Evolutionary conservation across 2,888 invertebrate species (phyloP).

Genomic region (Meganola albula): DNA sequence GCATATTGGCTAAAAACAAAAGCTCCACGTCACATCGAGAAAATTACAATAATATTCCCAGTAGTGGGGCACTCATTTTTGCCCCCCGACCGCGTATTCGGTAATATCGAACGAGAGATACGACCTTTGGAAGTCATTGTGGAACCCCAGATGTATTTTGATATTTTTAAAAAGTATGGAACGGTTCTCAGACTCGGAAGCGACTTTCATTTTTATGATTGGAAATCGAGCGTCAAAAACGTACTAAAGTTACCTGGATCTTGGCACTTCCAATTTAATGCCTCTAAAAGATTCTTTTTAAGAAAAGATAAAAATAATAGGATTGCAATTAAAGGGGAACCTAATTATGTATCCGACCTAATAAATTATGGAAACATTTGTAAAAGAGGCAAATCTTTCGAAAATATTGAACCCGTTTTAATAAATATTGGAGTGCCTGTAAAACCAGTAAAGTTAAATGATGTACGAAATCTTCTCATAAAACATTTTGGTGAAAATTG

Average conservation of each 20-base stretch:
- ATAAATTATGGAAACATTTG: constrained; percentile 9
- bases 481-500: constrained; percentile 24
- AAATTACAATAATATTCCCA: constrained; percentile 22
- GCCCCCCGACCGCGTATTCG: constrained; percentile 25
- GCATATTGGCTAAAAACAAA: constrained; percentile 17
- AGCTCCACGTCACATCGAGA: constrained; percentile 14
- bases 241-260: constrained; percentile 14
- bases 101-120: constrained; percentile 20
- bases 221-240: constrained; percentile 15
- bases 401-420: constrained; percentile 13
- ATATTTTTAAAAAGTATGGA: constrained; percentile 16
- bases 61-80: constrained; percentile 25
- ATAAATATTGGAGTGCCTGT: constrained; percentile 17
- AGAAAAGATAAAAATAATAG: constrained; percentile 13
- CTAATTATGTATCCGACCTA: constrained; percentile 16
- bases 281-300: constrained; percentile 17
- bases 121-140: constrained; percentile 15
- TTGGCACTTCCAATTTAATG: constrained; percentile 20
- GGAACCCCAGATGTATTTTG: constrained; percentile 15
- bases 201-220: too few species aligned
- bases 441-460: constrained; percentile 17
- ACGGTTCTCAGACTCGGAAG: constrained; percentile 15
- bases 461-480: constrained; percentile 20
- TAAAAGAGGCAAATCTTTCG: constrained; percentile 15
- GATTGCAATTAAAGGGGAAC: constrained; percentile 10